These are phyloP conservation scores for Drosophila athabasca DNA, from an alignment of 1,140 invertebrate genomes.

Conservation along the genomic window DNA sequence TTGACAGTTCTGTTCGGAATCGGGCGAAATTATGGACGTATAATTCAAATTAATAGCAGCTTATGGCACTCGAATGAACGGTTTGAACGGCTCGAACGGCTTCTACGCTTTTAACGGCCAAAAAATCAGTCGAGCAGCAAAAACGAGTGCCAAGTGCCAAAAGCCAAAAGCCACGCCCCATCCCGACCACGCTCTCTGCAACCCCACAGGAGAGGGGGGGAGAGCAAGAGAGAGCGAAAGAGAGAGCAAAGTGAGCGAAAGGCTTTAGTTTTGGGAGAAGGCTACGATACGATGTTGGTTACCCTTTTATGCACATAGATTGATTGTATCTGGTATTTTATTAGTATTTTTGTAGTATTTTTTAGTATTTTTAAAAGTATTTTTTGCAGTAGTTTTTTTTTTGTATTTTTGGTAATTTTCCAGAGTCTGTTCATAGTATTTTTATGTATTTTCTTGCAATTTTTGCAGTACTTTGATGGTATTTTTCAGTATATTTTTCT, in stretches of 20 bases:
- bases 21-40: constrained; percentile 72
- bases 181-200: neutral
- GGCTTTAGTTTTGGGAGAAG: neutral
- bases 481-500: no score
- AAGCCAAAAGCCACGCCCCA: constrained; percentile 49
- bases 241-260: constrained; percentile 1
- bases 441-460: no score
- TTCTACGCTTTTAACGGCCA: constrained; percentile 68
- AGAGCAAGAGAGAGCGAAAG: constrained; percentile 14
- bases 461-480: no score
- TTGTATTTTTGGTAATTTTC: no score
- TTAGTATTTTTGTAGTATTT: no score
- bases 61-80: constrained; percentile 72
- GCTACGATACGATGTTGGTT: neutral
- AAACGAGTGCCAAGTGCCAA: constrained; percentile 54
- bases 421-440: no score
- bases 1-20: constrained; percentile 60
- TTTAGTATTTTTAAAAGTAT: no score
- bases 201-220: constrained; percentile 22
- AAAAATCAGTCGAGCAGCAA: constrained; percentile 68
- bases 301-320: no score
- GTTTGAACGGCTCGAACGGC: constrained; percentile 57
- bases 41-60: constrained; percentile 82
- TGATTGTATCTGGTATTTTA: no score
- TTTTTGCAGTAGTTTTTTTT: no score